A percentile compares a stretch with the other conserved stretches of the same genome.
Evolutionary conservation across 2,888 invertebrate species (phyloP).

Genomic region (Allacma fusca): DNA sequence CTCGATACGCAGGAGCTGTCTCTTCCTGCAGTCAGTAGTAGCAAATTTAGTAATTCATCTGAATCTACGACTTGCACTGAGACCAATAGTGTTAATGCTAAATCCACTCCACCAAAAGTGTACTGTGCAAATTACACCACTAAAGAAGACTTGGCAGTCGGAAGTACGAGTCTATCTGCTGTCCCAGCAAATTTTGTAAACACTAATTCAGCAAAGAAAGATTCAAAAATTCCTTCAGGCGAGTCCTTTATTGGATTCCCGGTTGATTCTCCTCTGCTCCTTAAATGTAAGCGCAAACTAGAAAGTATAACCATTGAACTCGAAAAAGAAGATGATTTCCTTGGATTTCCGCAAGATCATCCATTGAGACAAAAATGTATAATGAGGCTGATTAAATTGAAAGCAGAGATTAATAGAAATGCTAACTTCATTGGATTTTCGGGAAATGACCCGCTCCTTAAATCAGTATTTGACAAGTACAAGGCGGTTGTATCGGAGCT

Average conservation of each 20-base stretch:
- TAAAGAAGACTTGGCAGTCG: no score
- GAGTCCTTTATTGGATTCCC: constrained; percentile 16
- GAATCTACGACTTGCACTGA: no score
- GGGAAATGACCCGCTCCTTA: not conserved
- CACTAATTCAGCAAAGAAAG: not conserved
- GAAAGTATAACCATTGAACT: constrained; percentile 4
- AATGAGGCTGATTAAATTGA: not conserved
- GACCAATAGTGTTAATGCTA: no score
- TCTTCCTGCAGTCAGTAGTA: no score
- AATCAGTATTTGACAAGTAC: constrained; percentile 10
- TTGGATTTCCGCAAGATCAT: constrained; percentile 7
- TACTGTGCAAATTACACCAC: no score
- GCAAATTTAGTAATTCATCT: no score
- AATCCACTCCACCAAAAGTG: no score
- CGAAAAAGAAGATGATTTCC: constrained; percentile 9
- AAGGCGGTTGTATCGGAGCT: not conserved
- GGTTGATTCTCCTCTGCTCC: not conserved
- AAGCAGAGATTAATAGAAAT: not conserved
- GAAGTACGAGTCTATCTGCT: no score
- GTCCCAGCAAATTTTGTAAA: no score
- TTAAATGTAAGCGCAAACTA: not conserved
- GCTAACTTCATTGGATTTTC: not conserved
- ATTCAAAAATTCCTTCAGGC: not conserved
- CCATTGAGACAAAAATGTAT: constrained; percentile 9
- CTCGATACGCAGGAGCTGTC: no score